These are phyloP conservation scores for Drosophila saltans DNA, from an alignment of 1,140 invertebrate species.

Conservation along the genomic window DNA sequence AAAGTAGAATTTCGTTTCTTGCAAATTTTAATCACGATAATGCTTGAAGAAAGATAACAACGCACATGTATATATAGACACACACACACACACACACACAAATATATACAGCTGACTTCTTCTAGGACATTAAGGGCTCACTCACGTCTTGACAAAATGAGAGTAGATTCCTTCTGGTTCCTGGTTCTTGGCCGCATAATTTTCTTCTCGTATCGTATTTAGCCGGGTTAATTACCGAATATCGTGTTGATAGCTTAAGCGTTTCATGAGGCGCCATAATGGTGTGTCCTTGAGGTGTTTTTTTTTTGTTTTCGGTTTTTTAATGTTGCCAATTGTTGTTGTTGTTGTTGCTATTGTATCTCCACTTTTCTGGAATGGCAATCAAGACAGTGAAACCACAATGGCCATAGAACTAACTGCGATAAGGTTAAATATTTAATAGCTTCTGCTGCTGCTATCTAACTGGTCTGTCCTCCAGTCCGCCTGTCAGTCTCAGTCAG, in stretches of 20 bases:
- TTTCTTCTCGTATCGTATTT: constrained; percentile 68
- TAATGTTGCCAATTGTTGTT: constrained; percentile 46
- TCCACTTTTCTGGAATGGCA: not conserved
- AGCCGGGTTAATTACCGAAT: constrained; percentile 77
- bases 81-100: constrained; percentile 20
- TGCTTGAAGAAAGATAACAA: constrained; percentile 51
- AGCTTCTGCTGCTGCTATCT: constrained; percentile 41
- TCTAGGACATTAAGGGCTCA: constrained; percentile 61
- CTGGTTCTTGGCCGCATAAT: constrained; percentile 51
- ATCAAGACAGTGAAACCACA: constrained; percentile 5
- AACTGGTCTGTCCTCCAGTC: constrained; percentile 38
- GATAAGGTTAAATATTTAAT: constrained; percentile 80
- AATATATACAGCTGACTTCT: not conserved
- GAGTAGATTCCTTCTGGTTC: constrained; percentile 1
- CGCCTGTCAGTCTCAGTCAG: constrained; percentile 17
- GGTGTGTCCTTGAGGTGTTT: constrained; percentile 54
- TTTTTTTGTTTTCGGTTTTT: constrained; percentile 48
- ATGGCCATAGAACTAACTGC: constrained; percentile 52
- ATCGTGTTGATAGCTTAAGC: constrained; percentile 80
- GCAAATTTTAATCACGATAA: constrained; percentile 74
- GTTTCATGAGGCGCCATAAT: constrained; percentile 70
- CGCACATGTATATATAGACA: constrained; percentile 15
- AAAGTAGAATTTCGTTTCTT: constrained; percentile 21
- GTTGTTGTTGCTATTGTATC: constrained; percentile 26
- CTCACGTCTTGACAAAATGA: constrained; percentile 39